Evolutionary conservation across 2,888 invertebrate genomes (phyloP), one percentile per base, ranked within the genome.

Genomic region (Elegia similella): DNA sequence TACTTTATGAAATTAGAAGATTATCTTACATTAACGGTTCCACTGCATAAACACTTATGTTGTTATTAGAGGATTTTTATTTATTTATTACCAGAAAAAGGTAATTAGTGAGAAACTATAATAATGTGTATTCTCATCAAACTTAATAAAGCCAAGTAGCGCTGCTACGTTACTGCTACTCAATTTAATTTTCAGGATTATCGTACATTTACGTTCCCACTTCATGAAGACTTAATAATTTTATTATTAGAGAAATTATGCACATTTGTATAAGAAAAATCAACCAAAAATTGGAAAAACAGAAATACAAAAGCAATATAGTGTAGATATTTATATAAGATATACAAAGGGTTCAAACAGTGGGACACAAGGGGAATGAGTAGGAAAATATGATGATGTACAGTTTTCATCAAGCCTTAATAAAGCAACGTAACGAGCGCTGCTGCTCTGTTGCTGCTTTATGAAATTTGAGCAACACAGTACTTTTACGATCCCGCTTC

Each of bases 81-180:
- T n/a, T n/a, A n/a, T n/a, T n/a, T n/a, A n/a, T n/a, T n/a, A n/a
- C n/a, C n/a, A n/a, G n/a, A n/a, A n/a, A n/a, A n/a, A n/a, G n/a
- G n/a, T n/a, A n/a, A n/a, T n/a, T n/a, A 23, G 23, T 23, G 23
- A 23, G 23, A 5, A 23, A 23, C 88, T 88, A 87, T 86, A 84
- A 85, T 84, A 86, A 87, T 85, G 84, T 83, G 81, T 82, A 85
- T 84, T 88, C 84, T 84, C 86, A 84, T 84, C 83, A 80, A 73
- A 74, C 23, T 59, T 63, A 58, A 53, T 61, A 63, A 69, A 67
- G 68, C 69, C 62, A 66, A 67, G 59, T 69, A 72, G 69, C 50
- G 56, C 54, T 23, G 23, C 23, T 23, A 59, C 59, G 29, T 23
- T 48, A 13, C 12, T 29, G 13, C 23, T 23, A 5, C 23, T 23